Percentiles rank a stretch among this genome's conserved stretches.
phyloP scores from a whole-genome alignment of 1,140 invertebrate species.

The Olivierus martensii region DNA sequence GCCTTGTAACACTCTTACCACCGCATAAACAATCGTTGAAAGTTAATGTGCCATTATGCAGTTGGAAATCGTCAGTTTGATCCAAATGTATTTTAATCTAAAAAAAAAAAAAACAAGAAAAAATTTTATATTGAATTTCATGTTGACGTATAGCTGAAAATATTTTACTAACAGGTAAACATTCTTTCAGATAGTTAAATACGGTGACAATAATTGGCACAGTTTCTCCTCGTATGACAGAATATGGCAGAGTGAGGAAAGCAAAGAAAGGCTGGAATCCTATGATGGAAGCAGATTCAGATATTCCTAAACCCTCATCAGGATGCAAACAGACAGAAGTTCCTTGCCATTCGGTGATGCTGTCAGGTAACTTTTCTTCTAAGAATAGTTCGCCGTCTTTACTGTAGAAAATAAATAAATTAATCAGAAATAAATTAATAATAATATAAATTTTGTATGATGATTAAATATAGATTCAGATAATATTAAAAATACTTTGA shows the following conservation, averaged over 20 bases:
- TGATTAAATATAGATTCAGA: too few relatives aligned
- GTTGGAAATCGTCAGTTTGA: conserved; percentile 33
- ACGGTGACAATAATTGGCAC: conserved; percentile 49
- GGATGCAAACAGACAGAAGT: conserved; percentile 50
- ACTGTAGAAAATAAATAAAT: conserved; percentile 29
- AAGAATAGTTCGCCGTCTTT: conserved; percentile 37
- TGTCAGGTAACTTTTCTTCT: conserved; percentile 45
- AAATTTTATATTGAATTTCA: too few relatives aligned
- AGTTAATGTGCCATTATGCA: conserved; percentile 20
- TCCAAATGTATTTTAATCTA: conserved; percentile 39
- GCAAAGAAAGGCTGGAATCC: conserved; percentile 58
- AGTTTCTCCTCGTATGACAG: conserved; percentile 51
- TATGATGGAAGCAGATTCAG: conserved; percentile 37
- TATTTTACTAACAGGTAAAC: conserved; percentile 39
- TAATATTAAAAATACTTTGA: too few relatives aligned
- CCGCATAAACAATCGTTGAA: conserved; percentile 10
- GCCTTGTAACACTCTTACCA: conserved; percentile 24
- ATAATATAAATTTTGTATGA: too few relatives aligned
- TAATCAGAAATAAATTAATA: too few relatives aligned
- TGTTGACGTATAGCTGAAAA: too few relatives aligned
- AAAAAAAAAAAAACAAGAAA: neutral
- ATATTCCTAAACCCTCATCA: conserved; percentile 46
- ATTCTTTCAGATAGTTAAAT: conserved; percentile 53
- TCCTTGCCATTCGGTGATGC: conserved; percentile 57
- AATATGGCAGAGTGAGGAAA: conserved; percentile 50